A percentile compares a stretch with the other conserved stretches of the same genome.
These are phyloP conservation scores for Lithobates sylvaticus DNA, from an alignment of 2,797 vertebrate genomes.

Conservation along the genomic window DNA sequence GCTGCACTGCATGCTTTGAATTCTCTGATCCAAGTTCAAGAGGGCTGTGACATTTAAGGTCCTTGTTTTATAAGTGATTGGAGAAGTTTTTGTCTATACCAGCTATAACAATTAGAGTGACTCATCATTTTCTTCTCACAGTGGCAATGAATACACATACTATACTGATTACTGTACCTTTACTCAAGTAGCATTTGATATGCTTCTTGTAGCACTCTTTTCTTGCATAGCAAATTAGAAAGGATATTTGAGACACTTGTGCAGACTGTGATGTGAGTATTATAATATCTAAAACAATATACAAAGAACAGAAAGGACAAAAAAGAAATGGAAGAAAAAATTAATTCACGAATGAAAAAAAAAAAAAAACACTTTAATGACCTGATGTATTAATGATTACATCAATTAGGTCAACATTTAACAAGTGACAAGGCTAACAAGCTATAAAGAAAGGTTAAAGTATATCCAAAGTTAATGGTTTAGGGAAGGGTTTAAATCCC, in stretches of 20 bases:
- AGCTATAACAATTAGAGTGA: background rate
- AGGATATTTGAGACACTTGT: conserved; percentile 7
- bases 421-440: background rate
- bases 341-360: background rate
- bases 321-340: background rate
- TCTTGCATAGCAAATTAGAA: conserved; percentile 10
- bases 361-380: background rate
- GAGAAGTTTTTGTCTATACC: background rate
- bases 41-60: background rate
- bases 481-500: no score
- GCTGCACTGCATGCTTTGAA: background rate
- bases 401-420: background rate
- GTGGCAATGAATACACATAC: background rate
- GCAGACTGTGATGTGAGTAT: background rate
- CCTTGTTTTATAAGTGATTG: background rate
- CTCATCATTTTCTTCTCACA: background rate
- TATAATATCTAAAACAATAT: conserved; percentile 6
- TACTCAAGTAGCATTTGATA: conserved; percentile 16
- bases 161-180: conserved; percentile 4
- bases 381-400: background rate
- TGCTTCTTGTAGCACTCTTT: conserved; percentile 10
- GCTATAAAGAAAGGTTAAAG: background rate
- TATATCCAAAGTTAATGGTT: background rate
- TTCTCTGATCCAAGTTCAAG: background rate
- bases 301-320: background rate